These are phyloP conservation scores for Laodelphax striatellus DNA, from an alignment of 1,140 invertebrate genomes.

Conservation along the genomic window DNA sequence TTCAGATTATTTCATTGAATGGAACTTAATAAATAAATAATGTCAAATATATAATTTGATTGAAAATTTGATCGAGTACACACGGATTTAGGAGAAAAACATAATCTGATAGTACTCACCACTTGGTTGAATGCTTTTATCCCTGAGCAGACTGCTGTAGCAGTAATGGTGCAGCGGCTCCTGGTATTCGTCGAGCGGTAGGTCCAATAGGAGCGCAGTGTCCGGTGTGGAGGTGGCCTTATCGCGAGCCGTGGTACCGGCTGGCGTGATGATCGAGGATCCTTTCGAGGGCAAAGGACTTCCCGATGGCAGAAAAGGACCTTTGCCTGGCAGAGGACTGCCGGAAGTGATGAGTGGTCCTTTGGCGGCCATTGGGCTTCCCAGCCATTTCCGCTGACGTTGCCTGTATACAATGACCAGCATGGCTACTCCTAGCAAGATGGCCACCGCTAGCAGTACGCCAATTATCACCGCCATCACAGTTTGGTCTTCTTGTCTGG, in stretches of 20 bases:
- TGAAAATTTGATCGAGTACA: too few relatives aligned
- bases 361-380: constrained; percentile 55
- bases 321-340: constrained; percentile 23
- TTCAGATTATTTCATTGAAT: too few relatives aligned
- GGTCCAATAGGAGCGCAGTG: constrained; percentile 32
- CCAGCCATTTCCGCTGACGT: constrained; percentile 63
- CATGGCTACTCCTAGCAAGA: constrained; percentile 57
- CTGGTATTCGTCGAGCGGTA: constrained; percentile 63
- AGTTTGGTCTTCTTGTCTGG: constrained; percentile 55
- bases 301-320: constrained; percentile 13
- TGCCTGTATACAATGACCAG: constrained; percentile 66
- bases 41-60: too few relatives aligned
- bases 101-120: neutral
- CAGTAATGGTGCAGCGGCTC: constrained; percentile 37
- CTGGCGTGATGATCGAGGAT: constrained; percentile 37
- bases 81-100: too few relatives aligned
- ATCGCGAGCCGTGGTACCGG: constrained; percentile 34
- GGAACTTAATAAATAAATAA: too few relatives aligned
- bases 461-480: constrained; percentile 75
- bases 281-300: constrained; percentile 33
- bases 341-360: constrained; percentile 18
- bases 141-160: neutral
- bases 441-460: constrained; percentile 61
- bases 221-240: constrained; percentile 27
- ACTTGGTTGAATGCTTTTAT: neutral